phyloP scores from a whole-genome alignment of 2,113 vertebrate species.

The Tetrao urogallus region DNA sequence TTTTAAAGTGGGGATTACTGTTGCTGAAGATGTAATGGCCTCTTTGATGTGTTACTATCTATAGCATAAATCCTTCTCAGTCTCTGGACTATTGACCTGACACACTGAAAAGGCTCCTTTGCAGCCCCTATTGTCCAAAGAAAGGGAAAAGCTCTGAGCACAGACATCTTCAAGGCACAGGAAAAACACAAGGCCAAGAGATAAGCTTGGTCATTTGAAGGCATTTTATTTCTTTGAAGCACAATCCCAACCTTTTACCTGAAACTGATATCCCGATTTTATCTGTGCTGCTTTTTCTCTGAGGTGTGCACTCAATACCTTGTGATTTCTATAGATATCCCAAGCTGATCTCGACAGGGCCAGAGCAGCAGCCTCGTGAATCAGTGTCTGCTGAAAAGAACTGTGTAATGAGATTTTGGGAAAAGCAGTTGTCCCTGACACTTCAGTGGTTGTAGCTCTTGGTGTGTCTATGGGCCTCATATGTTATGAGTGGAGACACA shows the following conservation, averaged over 20 bases:
- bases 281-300: conserved; percentile 48
- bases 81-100: conserved; percentile 46
- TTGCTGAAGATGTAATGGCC: conserved; percentile 51
- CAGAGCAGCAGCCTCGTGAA: background rate
- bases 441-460: background rate
- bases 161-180: conserved; percentile 35
- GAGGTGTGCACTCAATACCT: conserved; percentile 15
- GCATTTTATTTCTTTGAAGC: conserved; percentile 49
- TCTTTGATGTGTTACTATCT: conserved; percentile 66
- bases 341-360: background rate
- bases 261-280: conserved; percentile 20
- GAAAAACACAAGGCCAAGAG: conserved; percentile 42
- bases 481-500: background rate
- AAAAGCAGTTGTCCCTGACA: background rate
- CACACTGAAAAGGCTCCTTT: conserved; percentile 55
- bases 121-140: conserved; percentile 31
- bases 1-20: conserved; percentile 62
- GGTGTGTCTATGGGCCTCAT: fast-evolving
- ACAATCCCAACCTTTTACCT: background rate
- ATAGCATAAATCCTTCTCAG: conserved; percentile 66
- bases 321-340: conserved; percentile 22
- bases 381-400: background rate
- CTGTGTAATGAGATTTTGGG: background rate
- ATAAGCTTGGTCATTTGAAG: conserved; percentile 48
- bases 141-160: conserved; percentile 37